phyloP scores from a whole-genome alignment of 1,140 invertebrate genomes.

The Campoletis sonorensis region DNA sequence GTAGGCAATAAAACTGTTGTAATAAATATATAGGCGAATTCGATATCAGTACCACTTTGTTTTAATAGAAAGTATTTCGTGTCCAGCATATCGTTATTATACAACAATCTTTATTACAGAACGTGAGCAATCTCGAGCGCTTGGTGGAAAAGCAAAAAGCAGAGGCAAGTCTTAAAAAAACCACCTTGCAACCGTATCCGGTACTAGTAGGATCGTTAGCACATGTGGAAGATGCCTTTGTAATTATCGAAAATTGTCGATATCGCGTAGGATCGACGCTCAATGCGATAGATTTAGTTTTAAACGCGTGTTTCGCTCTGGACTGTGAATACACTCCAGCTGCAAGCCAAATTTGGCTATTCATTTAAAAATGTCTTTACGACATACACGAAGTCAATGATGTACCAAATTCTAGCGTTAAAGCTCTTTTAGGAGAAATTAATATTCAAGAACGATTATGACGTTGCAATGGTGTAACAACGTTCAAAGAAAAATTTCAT shows the following conservation, averaged over 20 bases:
- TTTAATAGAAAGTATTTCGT: no score
- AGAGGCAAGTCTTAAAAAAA: not conserved
- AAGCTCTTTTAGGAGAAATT: not conserved
- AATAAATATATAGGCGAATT: not conserved
- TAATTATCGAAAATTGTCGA: not conserved
- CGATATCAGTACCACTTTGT: not conserved
- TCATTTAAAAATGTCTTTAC: not conserved
- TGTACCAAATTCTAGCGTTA: not conserved
- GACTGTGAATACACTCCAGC: not conserved
- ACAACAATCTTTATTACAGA: not conserved
- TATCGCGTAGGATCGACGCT: not conserved
- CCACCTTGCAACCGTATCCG: not conserved
- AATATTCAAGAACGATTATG: no score
- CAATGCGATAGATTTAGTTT: not conserved
- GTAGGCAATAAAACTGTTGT: not conserved
- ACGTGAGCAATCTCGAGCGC: not conserved
- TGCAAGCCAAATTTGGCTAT: not conserved
- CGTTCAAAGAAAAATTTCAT: not conserved
- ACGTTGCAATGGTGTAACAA: not conserved
- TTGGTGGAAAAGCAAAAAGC: not conserved
- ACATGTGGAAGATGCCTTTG: not conserved
- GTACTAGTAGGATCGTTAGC: not conserved
- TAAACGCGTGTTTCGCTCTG: not conserved
- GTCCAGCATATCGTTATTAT: not conserved
- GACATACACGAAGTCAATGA: not conserved